A percentile compares a stretch with the other conserved stretches of the same genome.
These are phyloP conservation scores for Ceramica pisi DNA, from an alignment of 2,888 invertebrate genomes.

Conservation along the genomic window DNA sequence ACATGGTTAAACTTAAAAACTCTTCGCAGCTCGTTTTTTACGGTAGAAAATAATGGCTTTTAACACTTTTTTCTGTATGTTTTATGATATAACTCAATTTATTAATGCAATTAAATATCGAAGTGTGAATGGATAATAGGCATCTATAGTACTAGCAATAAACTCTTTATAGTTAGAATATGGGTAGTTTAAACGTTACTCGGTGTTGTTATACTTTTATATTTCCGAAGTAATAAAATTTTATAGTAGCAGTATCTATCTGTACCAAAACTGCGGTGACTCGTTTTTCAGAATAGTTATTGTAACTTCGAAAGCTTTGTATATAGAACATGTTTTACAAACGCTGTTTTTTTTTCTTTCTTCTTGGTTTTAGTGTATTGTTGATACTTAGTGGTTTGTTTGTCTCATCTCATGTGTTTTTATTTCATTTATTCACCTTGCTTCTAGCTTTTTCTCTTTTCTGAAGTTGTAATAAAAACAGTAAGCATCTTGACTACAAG, in stretches of 20 bases:
- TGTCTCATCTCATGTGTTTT: slow-evolving; percentile 44
- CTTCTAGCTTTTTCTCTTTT: slow-evolving; percentile 42
- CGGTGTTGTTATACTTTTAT: slow-evolving; percentile 39
- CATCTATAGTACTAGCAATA: slow-evolving; percentile 6
- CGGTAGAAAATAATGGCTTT: neutral
- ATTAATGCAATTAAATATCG: slow-evolving; percentile 18
- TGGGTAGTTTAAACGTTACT: slow-evolving; percentile 27
- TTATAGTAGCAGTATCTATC: slow-evolving; percentile 43
- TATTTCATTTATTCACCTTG: slow-evolving; percentile 54
- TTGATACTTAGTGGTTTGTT: slow-evolving; percentile 34
- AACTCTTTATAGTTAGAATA: slow-evolving; percentile 32
- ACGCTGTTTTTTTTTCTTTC: slow-evolving; percentile 8
- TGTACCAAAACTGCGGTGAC: slow-evolving; percentile 32
- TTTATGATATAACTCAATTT: neutral
- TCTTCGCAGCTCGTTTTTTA: neutral
- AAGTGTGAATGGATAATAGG: slow-evolving; percentile 13
- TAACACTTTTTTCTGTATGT: neutral
- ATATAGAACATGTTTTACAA: slow-evolving; percentile 37
- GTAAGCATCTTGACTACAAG: slow-evolving; percentile 7
- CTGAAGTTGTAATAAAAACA: slow-evolving; percentile 6
- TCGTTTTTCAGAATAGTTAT: slow-evolving; percentile 28
- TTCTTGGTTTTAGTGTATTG: slow-evolving; percentile 45
- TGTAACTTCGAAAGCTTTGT: slow-evolving; percentile 52
- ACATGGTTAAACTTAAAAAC: neutral
- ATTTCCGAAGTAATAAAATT: slow-evolving; percentile 47